Base-by-base conservation (phyloP, 2,113 vertebrate genomes). In the Channa argus region DNA sequence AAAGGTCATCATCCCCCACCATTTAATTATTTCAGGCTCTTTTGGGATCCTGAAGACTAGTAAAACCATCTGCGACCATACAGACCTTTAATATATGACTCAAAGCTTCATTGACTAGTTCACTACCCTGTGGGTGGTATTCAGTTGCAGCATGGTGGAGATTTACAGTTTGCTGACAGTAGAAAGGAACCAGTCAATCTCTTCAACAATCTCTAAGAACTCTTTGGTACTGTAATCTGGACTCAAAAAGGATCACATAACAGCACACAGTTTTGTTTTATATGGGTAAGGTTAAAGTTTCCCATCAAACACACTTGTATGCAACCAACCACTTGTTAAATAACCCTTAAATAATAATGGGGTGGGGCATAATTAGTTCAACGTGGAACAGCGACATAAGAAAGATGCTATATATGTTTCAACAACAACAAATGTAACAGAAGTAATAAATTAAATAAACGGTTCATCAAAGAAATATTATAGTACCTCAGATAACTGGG, bases 101-200 rank as follows among this genome's bases (percentile, higher is more conserved):
- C 63, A 52, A 67, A 56, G 70, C 76, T 13, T 59, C 73, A 84
- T 69, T 79, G 85, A 86, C 56, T 74, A 14, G 53, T 6, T 0
- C 0, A 13, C 12, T 79, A 81, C 83, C 81, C 33, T 12, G 82
- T 39, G 78, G 43, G 50, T 43, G 4, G 54, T 14, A 46, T 55
- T 59, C 52, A 44, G 37, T 77, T 49, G 36, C 53, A 6, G 47
- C 4, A 13, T 79, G 74, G 84, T 71, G 75, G 62, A 85, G 70
- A 72, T 62, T 11, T 59, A 77, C 63, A 52, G 65, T 63, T 44
- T 83, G 83, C 85, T 84, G 60, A 88, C 79, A 53, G 61, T 1
- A 37, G 49, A 55, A 50, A 74, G 39, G 71, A 12, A 71, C 36
- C 52, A 52, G 77, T 86, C 80, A 38, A 71, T 83, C 34, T 24